Evolutionary conservation across 1,140 invertebrate genomes (phyloP).

Genomic region (Orchestia grillus): DNA sequence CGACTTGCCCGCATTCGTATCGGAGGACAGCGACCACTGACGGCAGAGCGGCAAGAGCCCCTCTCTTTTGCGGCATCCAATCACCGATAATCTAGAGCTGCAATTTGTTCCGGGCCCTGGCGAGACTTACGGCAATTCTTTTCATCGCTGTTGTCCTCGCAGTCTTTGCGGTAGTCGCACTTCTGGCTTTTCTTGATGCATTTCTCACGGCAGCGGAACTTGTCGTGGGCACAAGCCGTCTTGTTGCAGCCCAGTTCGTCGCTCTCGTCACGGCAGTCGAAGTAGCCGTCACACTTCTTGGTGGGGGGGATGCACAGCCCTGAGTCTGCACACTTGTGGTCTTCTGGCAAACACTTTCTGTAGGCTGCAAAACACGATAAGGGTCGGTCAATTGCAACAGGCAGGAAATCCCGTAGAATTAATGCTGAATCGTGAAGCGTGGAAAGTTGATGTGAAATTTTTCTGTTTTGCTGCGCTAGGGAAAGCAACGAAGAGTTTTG

Average conservation of each 20-base stretch:
- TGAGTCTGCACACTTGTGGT: conserved; percentile 81
- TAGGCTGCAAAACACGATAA: conserved; percentile 77
- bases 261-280: conserved; percentile 86
- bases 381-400: background rate
- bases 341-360: conserved; percentile 85
- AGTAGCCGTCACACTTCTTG: conserved; percentile 90
- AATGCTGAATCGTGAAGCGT: background rate
- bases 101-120: background rate
- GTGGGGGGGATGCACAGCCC: conserved; percentile 87
- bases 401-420: background rate
- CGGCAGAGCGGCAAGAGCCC: background rate
- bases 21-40: background rate
- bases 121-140: conserved; percentile 82
- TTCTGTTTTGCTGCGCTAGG: background rate
- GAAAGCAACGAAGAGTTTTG: background rate
- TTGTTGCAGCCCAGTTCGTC: conserved; percentile 84
- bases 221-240: conserved; percentile 75
- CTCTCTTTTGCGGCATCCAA: background rate
- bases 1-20: background rate
- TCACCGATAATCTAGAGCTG: background rate
- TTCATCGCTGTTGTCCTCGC: conserved; percentile 91
- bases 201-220: conserved; percentile 88
- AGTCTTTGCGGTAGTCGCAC: conserved; percentile 91
- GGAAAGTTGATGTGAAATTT: background rate
- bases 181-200: conserved; percentile 86